Evolutionary conservation across 2,113 vertebrate species (phyloP), one percentile per base, ranked within the genome.

Genomic region (Otocyon megalotis): DNA sequence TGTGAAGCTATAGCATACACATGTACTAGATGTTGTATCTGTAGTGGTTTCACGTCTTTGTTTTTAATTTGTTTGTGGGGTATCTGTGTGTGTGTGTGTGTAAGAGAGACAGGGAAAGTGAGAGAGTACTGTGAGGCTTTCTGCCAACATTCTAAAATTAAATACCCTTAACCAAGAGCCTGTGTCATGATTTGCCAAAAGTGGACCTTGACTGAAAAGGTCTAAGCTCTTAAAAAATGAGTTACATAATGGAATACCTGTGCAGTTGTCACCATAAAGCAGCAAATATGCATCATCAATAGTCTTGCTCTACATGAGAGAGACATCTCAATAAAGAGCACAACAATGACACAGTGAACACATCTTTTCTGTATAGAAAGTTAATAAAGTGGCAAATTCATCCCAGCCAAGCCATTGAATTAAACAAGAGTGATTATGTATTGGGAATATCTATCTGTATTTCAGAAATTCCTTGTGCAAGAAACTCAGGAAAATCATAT

Each of bases 381-480:
- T 62, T 54, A 83, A 37, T 53, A 4, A 37, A 2, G 10, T 60
- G 30, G 28, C 12, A 93, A 69, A 90, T 63, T 86, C 65, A 92
- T 30, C 56, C 20, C 58, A 56, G 19, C 69, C 48, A 81, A 58
- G 9, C 60, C 10, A 58, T n/a, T 83, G 17, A 32, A 30, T 82
- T 48, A 85, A 96, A 81, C 12, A 82, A 76, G n/a, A 32, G 11
- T 60, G n/a, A 72, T 28, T 56, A 32, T 7, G 67, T 19, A 35
- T 4, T 69, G 56, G 16, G 15, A 81, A 77, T 43, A 17, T 28
- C 13, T n/a, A 28, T 53, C 9, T 12, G 17, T 72, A 60, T 84
- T 94, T 95, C 37, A 87, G 37, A 95, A 94, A 86, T 67, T 8
- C 19, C 50, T 90, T 65, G 26, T 24, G 6, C 5, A 86, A 93